Evolutionary conservation across 2,797 vertebrate genomes (phyloP), one percentile per base, ranked within the genome.

Genomic region (Pteropus rufus): DNA sequence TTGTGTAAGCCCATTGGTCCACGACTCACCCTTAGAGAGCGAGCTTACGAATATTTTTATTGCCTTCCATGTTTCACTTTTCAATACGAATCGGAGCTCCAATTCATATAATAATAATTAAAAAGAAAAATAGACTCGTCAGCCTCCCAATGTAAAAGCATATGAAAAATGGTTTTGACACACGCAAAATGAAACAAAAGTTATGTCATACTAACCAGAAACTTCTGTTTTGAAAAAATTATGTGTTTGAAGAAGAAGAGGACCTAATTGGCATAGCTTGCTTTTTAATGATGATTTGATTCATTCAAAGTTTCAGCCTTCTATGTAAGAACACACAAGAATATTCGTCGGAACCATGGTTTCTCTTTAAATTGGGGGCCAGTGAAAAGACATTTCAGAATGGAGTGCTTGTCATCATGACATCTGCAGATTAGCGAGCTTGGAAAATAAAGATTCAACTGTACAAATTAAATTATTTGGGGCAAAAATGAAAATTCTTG

Each of bases 61-160:
- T 39, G 31, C 2, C 31, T 79, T 91, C 60, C 5, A 11, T 65
- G 67, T 60, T 49, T 8, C 34, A 46, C 14, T 26, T 65, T 76
- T 92, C 31, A 69, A 72, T 49, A 19, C 16, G 15, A 76, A 23
- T 12, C 15, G 44, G 49, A 92, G 29, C 19, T 84, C 34, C 14
- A 86, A 26, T 90, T 41, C 49, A 58, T 16, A 16, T 14, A 44
- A 62, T 9, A 82, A 1, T 70, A 26, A 29, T 36, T 90, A 91
- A 84, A 90, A 96, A 87, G 69, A 85, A 94, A 79, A 36, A 67
- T 26, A 7, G 29, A 62, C 6, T 16, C 62, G 82, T 84, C 89
- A 87, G 18, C 60, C 16, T 93, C 46, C 34, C 34, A 36, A 18
- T 52, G 46, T 34, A 58, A 89, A 94, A 86, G 26, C 4, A 18